These are phyloP conservation scores for Panthera leo DNA, from an alignment of 2,113 vertebrate species.

Conservation along the genomic window DNA sequence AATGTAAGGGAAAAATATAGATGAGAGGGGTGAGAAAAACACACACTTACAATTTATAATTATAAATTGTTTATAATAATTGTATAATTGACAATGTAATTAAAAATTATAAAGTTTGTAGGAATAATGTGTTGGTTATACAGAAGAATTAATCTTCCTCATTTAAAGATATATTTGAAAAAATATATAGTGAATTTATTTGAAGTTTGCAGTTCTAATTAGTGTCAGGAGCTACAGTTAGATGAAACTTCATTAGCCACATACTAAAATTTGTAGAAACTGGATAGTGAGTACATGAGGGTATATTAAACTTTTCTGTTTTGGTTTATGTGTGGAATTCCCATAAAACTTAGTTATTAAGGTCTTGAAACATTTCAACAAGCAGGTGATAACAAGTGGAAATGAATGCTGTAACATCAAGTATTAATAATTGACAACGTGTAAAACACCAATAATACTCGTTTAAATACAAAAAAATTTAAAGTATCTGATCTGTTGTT, in stretches of 20 bases:
- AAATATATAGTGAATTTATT: neutral
- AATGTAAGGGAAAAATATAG: neutral
- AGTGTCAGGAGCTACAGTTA: neutral
- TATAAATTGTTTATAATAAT: neutral
- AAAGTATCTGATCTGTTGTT: neutral
- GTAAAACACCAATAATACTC: neutral
- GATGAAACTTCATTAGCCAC: neutral
- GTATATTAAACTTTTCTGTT: neutral
- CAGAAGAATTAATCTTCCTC: neutral
- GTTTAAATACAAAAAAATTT: neutral
- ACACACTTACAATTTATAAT: neutral
- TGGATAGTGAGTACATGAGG: neutral
- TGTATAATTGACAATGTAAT: neutral
- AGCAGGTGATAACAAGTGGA: slow-evolving; percentile 1
- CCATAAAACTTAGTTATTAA: neutral
- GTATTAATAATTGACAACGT: neutral
- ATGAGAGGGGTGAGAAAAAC: neutral
- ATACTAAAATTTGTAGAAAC: neutral
- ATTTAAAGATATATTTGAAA: neutral
- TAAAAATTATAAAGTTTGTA: neutral
- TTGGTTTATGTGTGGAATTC: neutral
- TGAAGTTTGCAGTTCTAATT: neutral
- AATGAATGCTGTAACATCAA: neutral
- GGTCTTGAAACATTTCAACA: neutral
- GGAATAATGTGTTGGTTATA: neutral